Base-by-base conservation (phyloP, 2,888 invertebrate species). In the Siphlonurus alternatus region DNA sequence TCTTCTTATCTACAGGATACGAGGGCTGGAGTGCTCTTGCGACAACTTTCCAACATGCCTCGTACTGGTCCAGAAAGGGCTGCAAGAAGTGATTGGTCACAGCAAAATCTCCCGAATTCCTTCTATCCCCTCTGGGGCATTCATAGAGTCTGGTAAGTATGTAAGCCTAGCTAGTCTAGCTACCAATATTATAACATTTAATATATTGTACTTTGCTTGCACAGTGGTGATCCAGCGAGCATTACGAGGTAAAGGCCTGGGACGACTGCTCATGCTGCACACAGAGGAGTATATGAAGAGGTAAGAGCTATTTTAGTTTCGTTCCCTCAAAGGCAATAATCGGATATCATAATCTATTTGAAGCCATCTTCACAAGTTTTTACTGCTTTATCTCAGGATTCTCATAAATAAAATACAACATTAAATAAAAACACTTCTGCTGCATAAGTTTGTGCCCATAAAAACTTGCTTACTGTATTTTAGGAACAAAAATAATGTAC, bases 71-170 rank as follows among this genome's bases (percentile, higher is more conserved):
- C 77, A 82, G 65, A 76, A 69, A 63, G 73, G 74, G 63, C 74
- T 76, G 69, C 77, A 77, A 67, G 72, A 77, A 64, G 82, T 90
- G 61, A 78, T 91, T 70, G 91, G 90, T 2, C 92, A 92, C 74
- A 84, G 88, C 70, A 91, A 91, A 77, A 77, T 92, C 65, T 85
- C 88, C 60, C 76, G 82, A 62, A 84, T 91, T 71, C 86, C 87
- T 1, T 81, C 82, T 70, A 81, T 85, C 70, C 80, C 78, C 67
- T 80, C 84, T 67, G 84, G 86, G 67, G 89, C 89, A 75, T 88
- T 89, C 72, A 78, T 92, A 64, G 89, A 91, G 78, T 86, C 89
- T 54, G 78, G 79, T 79, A 71, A 71, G 67, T 38, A 18, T 62
- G 23, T 5, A 59, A 51, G n/a, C 56, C 59, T n/a, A n/a, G n/a